Conservation (phyloP, 2,113 vertebrate species). For the Crocuta crocuta region DNA sequence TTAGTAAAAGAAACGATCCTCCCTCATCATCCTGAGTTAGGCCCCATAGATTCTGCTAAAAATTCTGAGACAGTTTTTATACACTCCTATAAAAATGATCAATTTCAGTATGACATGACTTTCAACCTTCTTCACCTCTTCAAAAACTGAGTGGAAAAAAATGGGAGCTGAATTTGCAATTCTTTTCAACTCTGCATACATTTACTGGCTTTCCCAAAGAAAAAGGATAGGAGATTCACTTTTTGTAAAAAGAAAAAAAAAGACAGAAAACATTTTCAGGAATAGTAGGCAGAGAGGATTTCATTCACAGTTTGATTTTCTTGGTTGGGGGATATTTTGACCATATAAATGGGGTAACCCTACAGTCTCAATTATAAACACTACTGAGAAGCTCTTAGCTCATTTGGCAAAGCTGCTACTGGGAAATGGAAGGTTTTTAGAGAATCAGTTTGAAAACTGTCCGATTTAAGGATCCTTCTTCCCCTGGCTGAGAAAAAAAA, state of each 20-base stretch:
- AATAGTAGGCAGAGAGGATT: background rate
- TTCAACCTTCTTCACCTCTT: background rate
- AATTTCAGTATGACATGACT: background rate
- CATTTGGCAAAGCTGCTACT: background rate
- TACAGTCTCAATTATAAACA: background rate
- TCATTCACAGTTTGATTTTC: background rate
- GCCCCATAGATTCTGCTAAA: background rate
- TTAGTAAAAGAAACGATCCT: background rate
- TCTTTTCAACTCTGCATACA: background rate
- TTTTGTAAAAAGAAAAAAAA: background rate
- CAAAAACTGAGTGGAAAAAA: background rate
- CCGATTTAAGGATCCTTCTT: background rate
- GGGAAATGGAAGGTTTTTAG: background rate
- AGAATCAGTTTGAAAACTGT: slow-evolving; percentile 19
- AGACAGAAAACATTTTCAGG: background rate
- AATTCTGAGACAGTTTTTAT: background rate
- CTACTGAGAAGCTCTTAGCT: background rate
- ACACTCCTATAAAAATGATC: background rate
- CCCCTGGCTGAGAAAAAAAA: background rate
- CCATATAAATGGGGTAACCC: background rate
- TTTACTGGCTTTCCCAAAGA: background rate
- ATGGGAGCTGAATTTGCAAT: background rate
- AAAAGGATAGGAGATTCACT: background rate
- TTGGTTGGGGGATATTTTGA: background rate
- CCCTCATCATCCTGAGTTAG: background rate